phyloP scores from a whole-genome alignment of 2,797 vertebrate genomes.

The Rhinatrema bivittatum region DNA sequence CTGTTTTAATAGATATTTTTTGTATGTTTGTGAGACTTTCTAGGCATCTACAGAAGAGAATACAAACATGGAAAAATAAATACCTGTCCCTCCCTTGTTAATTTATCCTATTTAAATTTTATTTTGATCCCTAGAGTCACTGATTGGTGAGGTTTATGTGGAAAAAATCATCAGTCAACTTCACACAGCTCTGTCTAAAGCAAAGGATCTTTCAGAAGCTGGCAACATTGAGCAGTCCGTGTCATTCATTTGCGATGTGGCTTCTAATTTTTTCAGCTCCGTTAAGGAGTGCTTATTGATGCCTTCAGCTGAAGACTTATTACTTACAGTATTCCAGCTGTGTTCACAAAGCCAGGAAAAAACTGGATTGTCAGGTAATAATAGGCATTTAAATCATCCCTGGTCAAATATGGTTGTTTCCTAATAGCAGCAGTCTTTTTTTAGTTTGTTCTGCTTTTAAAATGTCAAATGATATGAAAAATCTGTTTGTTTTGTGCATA shows the following conservation, averaged over 20 bases:
- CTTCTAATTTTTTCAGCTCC: conserved; percentile 85
- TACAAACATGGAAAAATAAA: too few relatives aligned
- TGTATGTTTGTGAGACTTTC: too few relatives aligned
- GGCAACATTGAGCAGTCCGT: conserved; percentile 78
- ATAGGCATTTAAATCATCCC: too few relatives aligned
- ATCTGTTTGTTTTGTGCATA: too few relatives aligned
- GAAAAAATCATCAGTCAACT: conserved; percentile 86
- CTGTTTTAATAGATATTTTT: too few relatives aligned
- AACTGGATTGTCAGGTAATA: conserved; percentile 74
- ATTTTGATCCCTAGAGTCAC: conserved; percentile 60
- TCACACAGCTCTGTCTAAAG: conserved; percentile 77
- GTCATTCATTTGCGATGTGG: conserved; percentile 87
- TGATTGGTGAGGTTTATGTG: conserved; percentile 80
- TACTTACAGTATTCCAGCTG: conserved; percentile 86
- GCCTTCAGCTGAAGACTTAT: conserved; percentile 80
- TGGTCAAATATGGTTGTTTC: too few relatives aligned
- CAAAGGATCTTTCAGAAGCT: conserved; percentile 76
- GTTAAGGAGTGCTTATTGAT: conserved; percentile 76
- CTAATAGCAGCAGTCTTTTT: too few relatives aligned
- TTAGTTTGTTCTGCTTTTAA: too few relatives aligned
- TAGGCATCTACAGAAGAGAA: too few relatives aligned
- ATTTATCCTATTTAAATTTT: too few relatives aligned
- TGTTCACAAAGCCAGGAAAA: conserved; percentile 75
- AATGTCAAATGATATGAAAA: too few relatives aligned
- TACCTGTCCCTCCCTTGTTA: too few relatives aligned